A percentile compares a stretch with the other conserved stretches of the same genome.
Conservation (phyloP, 2,113 vertebrate species). For the Perca flavescens region DNA sequence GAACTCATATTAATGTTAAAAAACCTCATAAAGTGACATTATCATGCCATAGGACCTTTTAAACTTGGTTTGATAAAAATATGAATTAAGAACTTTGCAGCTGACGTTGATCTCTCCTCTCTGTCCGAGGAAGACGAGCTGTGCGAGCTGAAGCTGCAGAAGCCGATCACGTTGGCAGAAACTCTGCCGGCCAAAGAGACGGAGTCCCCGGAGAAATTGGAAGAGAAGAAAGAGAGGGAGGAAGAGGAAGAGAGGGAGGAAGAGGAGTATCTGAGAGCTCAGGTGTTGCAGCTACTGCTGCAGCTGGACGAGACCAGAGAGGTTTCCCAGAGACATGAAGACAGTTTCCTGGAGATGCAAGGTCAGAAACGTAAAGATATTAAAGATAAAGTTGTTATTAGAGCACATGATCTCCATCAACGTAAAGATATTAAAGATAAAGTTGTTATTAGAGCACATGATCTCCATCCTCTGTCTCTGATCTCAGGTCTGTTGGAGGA, state of each 20-base stretch:
- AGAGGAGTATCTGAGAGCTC: conserved; percentile 83
- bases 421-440: no score
- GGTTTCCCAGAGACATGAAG: conserved; percentile 85
- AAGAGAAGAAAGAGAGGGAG: conserved; percentile 55
- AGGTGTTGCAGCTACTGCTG: conserved; percentile 86
- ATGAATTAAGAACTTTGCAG: no score
- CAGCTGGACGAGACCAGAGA: conserved; percentile 88
- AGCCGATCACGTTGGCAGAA: conserved; percentile 43
- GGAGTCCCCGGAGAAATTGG: conserved; percentile 67
- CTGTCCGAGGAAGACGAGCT: conserved; percentile 57
- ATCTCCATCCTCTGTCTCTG: background rate
- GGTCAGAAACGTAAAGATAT: conserved; percentile 16
- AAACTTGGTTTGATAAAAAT: no score
- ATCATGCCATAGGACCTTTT: no score
- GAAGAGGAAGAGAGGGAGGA: conserved; percentile 37
- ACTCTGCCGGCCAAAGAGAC: conserved; percentile 57
- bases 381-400: background rate
- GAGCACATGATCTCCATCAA: background rate
- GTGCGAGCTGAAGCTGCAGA: conserved; percentile 68
- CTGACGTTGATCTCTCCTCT: no score
- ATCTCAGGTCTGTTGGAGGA: conserved; percentile 89
- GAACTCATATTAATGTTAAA: no score
- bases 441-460: background rate
- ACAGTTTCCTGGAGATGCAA: conserved; percentile 83
- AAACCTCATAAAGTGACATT: no score